Percentiles rank a stretch among this genome's conserved stretches.
phyloP scores from a whole-genome alignment of 2,113 vertebrate species.

The Caranx melampygus region DNA sequence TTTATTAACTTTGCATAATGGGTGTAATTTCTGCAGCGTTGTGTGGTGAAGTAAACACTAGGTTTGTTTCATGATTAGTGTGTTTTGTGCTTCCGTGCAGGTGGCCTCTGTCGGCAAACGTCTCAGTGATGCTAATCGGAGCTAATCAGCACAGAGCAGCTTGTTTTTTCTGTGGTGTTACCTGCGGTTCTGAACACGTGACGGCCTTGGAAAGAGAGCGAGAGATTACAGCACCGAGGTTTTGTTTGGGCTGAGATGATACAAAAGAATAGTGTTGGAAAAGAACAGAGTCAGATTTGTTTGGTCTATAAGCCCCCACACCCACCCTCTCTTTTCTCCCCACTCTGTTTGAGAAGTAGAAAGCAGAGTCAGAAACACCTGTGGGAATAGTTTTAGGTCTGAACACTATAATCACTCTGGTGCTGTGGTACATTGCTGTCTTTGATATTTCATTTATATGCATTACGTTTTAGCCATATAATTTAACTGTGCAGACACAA shows the following conservation, averaged over 20 bases:
- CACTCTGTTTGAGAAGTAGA: background rate
- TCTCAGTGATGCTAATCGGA: slow-evolving; percentile 12
- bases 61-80: background rate
- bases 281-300: slow-evolving; percentile 5
- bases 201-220: background rate
- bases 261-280: background rate
- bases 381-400: background rate
- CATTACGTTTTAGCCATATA: slow-evolving; percentile 48
- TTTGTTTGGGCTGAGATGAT: slow-evolving; percentile 1
- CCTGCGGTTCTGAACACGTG: background rate
- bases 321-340: background rate
- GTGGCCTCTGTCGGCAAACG: background rate
- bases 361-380: background rate
- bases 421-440: slow-evolving; percentile 34
- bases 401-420: slow-evolving; percentile 18
- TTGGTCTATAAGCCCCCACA: background rate
- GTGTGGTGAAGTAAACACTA: background rate
- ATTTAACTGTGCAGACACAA: slow-evolving; percentile 43
- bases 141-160: background rate
- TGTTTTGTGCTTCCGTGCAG: background rate
- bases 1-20: slow-evolving; percentile 41
- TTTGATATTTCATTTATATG: slow-evolving; percentile 53
- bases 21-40: background rate
- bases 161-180: background rate
- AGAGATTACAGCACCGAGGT: slow-evolving; percentile 12